Base-by-base conservation (phyloP, 2,113 vertebrate genomes). In the Symphodus melops region DNA sequence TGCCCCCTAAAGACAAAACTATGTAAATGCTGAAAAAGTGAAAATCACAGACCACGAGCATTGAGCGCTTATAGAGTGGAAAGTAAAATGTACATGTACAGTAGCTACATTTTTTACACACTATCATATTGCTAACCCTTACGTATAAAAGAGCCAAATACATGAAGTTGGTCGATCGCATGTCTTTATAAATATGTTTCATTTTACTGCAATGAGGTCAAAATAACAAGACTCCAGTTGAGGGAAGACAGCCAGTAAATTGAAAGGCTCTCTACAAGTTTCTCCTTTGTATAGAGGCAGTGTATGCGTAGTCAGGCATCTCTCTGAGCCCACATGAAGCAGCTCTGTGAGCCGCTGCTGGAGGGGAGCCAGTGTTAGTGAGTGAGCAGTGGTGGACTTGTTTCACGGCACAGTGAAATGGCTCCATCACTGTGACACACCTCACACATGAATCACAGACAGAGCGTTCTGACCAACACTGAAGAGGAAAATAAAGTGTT, bases 1-100 rank as follows among this genome's bases (percentile, higher is more conserved):
- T 90, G 90, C 93, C 92, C 87, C 72, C 93, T 86, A 80, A 56
- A 88, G 93, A 79, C 83, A 69, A 36, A 83, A 72, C 42, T 37
- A 60, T 57, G 73, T 3, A 76, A 84, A 6, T 81, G 64, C 63
- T 66, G 33, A 55, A 48, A 64, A 73, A 5, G 2, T 4, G 23
- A 9, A 65, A 33, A 59, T 21, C 5, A 57, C n/a, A 41, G 8
- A 60, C 36, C 5, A 62, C 7, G 49, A 41, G 17, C 9, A 48
- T 4, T 37, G 28, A 13, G 1, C 39, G 19, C 46, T 39, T 19
- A 71, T 49, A 63, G 9, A 2, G 3, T 21, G 10, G 0, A 61
- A 28, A 41, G 25, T 36, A 7, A 5, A 13, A 57, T 49, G 54
- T 2, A 39, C 19, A 8, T 51, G 49, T 25, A 25, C 25, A 25